Evolutionary conservation across 2,888 invertebrate genomes (phyloP), one percentile per base, ranked within the genome.

Genomic region (Pycnomerus fuliginosus): DNA sequence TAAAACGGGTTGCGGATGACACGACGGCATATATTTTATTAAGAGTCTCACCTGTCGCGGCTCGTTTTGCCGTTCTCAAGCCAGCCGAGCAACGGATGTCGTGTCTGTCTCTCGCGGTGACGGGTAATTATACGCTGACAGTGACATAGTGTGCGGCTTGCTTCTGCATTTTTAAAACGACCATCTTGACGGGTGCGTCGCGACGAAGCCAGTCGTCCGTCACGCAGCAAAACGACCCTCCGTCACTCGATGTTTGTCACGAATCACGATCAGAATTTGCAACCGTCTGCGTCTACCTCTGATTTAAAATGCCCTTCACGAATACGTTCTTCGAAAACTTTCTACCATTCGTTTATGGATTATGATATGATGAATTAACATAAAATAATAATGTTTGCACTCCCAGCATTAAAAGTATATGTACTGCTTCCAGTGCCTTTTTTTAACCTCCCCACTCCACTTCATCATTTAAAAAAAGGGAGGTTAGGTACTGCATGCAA

Each of bases 111-210:
- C 57, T 55, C 60, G 61, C 62, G 66, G 61, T 69, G 70, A 70
- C 69, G 70, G 68, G 68, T 70, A 70, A 70, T 70, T 70, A 70
- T 68, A 65, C 66, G 63, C 60, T 68, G 70, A 70, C 70, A 70
- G 69, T 70, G 70, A 70, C 70, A 70, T 68, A 70, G 68, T 69
- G 64, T 63, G 67, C 64, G 65, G 66, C 64, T 64, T 59, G 67
- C 68, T 67, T 62, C 66, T 69, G 65, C 67, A 68, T 67, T 68
- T 68, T 68, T 69, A 64, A 66, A 65, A 62, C 62, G 56, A 48
- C 56, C 51, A 48, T 48, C 48, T 53, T 45, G 47, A 50, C 50
- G 47, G 36, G 42, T 33, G 43, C 42, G 39, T 40, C 47, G 45
- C 50, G 56, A 50, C 48, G 51, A 45, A 42, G 38, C 47, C 45